Conservation (phyloP, 2,888 invertebrate species). For the Actias luna region DNA sequence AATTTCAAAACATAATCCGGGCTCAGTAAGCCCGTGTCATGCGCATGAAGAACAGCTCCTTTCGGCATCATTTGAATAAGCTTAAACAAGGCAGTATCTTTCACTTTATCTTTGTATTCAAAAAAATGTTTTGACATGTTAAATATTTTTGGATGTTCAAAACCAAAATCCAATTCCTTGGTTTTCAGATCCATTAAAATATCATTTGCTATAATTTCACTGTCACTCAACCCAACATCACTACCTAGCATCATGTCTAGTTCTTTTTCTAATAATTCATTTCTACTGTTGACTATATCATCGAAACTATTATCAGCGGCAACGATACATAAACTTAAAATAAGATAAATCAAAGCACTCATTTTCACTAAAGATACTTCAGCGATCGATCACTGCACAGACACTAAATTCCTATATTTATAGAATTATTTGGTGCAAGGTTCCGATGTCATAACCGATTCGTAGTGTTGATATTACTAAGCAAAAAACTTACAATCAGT, state of each 20-base stretch:
- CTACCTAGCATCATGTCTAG: constrained; percentile 75
- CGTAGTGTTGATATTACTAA: constrained; percentile 22
- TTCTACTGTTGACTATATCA: constrained; percentile 50
- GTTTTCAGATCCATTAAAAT: constrained; percentile 82
- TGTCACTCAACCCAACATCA: constrained; percentile 70
- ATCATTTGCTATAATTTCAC: constrained; percentile 79
- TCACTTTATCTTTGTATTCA: constrained; percentile 80
- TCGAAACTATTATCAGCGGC: constrained; percentile 23
- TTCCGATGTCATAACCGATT: constrained; percentile 31
- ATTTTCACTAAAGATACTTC: neutral
- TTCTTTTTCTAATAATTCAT: constrained; percentile 74
- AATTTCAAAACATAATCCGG: constrained; percentile 83
- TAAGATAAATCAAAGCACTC: constrained; percentile 1
- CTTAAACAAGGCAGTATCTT: constrained; percentile 83
- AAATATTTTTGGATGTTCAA: constrained; percentile 73
- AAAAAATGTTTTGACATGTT: constrained; percentile 86
- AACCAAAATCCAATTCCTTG: constrained; percentile 73
- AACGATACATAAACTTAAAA: constrained; percentile 2
- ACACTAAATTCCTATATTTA: constrained; percentile 15
- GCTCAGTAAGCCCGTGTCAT: constrained; percentile 84
- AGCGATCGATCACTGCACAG: constrained; percentile 15
- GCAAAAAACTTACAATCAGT: constrained; percentile 14
- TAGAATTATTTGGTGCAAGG: constrained; percentile 30
- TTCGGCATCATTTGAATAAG: constrained; percentile 87
- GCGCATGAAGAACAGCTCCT: constrained; percentile 87